Evolutionary conservation across 2,113 vertebrate species (phyloP), one percentile per base, ranked within the genome.

Genomic region (Myocastor coypus): DNA sequence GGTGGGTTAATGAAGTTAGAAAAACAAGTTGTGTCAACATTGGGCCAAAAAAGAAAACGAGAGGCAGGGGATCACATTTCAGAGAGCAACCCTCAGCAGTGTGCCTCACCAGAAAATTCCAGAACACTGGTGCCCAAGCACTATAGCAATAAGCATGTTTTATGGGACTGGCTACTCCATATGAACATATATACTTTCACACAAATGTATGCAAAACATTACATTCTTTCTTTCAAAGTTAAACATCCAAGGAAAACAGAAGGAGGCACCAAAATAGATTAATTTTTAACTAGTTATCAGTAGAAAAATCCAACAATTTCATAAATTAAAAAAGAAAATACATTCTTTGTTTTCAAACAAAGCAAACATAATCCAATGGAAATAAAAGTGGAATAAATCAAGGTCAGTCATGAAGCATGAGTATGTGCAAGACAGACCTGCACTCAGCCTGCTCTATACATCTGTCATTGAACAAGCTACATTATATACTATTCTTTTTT

Each of bases 311-410:
- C 5, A 90, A 82, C 11, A 80, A 86, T 90, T 73, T 40, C 19
- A 57, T 86, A 95, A 83, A 82, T 34, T 57, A 13, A 92, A 83
- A 93, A 94, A 90, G 14, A 37, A 84, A 96, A 94, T 1, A 69
- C 61, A 83, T 46, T 80, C 78, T 40, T 34, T 32, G 0, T 40
- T 22, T 66, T 80, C 28, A 64, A 66, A 95, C 40, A 92, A 86
- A 96, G 80, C 63, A 93, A 86, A 92, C 30, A 84, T 64, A 85
- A 94, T 34, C 78, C 93, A 96, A 96, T 87, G 83, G 40, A 95
- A 96, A 94, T 63, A 75, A 96, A 97, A 66, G 19, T 90, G 66
- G 83, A 96, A 59, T 61, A 96, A 97, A 96, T 84, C 75, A 93
- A 92, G 10, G 20, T 86, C 16, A 92, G 37, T 40, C 46, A 94